These are phyloP conservation scores for Drosophila malerkotliana DNA, from an alignment of 1,140 invertebrate genomes.

Conservation along the genomic window DNA sequence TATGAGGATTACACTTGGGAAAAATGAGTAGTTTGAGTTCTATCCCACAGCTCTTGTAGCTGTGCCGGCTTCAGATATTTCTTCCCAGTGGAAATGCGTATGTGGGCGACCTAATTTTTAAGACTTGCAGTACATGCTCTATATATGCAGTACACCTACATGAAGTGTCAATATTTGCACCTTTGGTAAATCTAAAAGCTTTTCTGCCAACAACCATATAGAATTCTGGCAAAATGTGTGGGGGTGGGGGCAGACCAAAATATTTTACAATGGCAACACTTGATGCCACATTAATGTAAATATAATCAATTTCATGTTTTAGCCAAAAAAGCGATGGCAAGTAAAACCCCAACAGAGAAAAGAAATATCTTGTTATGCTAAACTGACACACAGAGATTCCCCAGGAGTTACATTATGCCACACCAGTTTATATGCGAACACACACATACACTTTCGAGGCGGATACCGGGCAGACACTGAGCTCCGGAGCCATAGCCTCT, in stretches of 20 bases:
- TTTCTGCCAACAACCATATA: conserved; percentile 52
- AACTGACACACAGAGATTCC: conserved; percentile 82
- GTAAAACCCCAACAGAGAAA: conserved; percentile 54
- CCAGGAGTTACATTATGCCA: conserved; percentile 78
- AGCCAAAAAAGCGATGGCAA: conserved; percentile 62
- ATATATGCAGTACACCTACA: conserved; percentile 56
- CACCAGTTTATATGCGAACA: not conserved
- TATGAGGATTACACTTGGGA: not conserved
- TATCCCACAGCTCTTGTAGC: not conserved
- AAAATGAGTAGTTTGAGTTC: not conserved
- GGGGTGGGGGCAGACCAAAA: conserved; percentile 18
- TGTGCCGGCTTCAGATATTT: not conserved
- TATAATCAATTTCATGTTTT: conserved; percentile 83
- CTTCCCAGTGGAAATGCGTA: conserved; percentile 5
- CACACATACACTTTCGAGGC: conserved; percentile 8
- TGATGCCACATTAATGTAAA: conserved; percentile 81
- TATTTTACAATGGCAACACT: conserved; percentile 76
- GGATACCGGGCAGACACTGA: conserved; percentile 71
- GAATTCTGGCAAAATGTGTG: conserved; percentile 7
- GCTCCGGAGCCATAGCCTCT: conserved; percentile 4
- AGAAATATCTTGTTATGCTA: conserved; percentile 82
- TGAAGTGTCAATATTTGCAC: conserved; percentile 74
- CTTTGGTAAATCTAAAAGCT: conserved; percentile 69
- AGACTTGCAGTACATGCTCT: not conserved
- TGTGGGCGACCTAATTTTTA: conserved; percentile 29